Conservation (phyloP, 2,888 invertebrate species). For the Ennomos erosarius region DNA sequence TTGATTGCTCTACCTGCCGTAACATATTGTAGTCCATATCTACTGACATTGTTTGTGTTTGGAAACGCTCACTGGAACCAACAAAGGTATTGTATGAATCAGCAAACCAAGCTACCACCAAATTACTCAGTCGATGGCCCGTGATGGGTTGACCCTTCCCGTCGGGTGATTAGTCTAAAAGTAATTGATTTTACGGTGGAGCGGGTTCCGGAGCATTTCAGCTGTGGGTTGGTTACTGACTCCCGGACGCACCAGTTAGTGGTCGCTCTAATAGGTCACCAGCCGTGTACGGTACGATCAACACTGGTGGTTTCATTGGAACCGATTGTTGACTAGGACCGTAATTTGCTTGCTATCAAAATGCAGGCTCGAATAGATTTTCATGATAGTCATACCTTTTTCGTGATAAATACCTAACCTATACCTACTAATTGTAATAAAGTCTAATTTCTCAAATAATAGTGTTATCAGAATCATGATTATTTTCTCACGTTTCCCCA, state of each 20-base stretch:
- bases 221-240: slow-evolving; percentile 8
- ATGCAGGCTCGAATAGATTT: too few relatives aligned
- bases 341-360: too few relatives aligned
- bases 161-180: slow-evolving; percentile 53
- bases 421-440: too few relatives aligned
- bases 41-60: neutral
- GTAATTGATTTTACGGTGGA: slow-evolving; percentile 55
- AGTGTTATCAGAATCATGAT: too few relatives aligned
- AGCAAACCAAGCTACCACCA: slow-evolving; percentile 13
- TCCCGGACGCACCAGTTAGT: neutral
- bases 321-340: neutral
- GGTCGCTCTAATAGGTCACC: slow-evolving; percentile 33
- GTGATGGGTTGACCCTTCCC: slow-evolving; percentile 48
- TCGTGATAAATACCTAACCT: too few relatives aligned
- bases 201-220: slow-evolving; percentile 3
- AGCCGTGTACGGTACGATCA: slow-evolving; percentile 10
- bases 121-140: slow-evolving; percentile 43
- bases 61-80: neutral
- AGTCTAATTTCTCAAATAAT: too few relatives aligned
- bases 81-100: slow-evolving; percentile 5
- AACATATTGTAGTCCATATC: neutral
- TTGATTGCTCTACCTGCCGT: slow-evolving; percentile 39
- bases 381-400: too few relatives aligned
- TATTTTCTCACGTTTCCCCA: too few relatives aligned
- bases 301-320: slow-evolving; percentile 10